Conservation (phyloP, 2,113 vertebrate species). For the Oostethus manadensis region DNA sequence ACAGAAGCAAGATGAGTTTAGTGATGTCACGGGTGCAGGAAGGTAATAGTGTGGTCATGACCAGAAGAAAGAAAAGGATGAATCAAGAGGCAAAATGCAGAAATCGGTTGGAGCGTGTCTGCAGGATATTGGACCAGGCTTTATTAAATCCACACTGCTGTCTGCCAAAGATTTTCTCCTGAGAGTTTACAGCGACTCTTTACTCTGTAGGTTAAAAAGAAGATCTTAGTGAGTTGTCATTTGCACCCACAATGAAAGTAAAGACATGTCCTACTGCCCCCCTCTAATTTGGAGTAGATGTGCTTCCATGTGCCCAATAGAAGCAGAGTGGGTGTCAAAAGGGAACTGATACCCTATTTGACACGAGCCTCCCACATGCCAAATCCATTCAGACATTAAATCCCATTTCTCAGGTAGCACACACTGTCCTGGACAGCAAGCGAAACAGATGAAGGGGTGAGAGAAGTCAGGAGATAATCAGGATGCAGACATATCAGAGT, state of each 20-base stretch:
- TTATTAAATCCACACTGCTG: conserved; percentile 36
- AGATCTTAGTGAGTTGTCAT: conserved; percentile 3
- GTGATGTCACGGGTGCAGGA: conserved; percentile 41
- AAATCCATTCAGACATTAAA: conserved; percentile 38
- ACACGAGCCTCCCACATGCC: conserved; percentile 37
- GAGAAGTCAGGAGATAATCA: conserved; percentile 39
- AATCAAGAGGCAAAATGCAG: conserved; percentile 22
- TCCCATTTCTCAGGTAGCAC: conserved; percentile 52
- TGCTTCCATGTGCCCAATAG: conserved; percentile 10
- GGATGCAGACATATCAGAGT: conserved; percentile 16
- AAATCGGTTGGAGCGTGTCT: not conserved
- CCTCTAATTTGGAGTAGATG: conserved; percentile 9
- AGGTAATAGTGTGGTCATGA: conserved; percentile 25
- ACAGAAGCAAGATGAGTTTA: conserved; percentile 31
- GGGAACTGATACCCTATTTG: conserved; percentile 18
- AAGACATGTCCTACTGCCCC: conserved; percentile 21
- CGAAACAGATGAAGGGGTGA: conserved; percentile 22
- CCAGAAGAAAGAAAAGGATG: conserved; percentile 8
- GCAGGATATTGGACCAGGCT: conserved; percentile 13
- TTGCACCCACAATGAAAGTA: conserved; percentile 20
- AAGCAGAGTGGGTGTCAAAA: conserved; percentile 21
- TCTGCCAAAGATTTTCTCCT: conserved; percentile 33
- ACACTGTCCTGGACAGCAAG: conserved; percentile 33
- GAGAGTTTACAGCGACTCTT: conserved; percentile 28
- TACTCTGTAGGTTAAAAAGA: conserved; percentile 19